Conservation (phyloP, 2,797 vertebrate genomes). For the Rallus crepitans region DNA sequence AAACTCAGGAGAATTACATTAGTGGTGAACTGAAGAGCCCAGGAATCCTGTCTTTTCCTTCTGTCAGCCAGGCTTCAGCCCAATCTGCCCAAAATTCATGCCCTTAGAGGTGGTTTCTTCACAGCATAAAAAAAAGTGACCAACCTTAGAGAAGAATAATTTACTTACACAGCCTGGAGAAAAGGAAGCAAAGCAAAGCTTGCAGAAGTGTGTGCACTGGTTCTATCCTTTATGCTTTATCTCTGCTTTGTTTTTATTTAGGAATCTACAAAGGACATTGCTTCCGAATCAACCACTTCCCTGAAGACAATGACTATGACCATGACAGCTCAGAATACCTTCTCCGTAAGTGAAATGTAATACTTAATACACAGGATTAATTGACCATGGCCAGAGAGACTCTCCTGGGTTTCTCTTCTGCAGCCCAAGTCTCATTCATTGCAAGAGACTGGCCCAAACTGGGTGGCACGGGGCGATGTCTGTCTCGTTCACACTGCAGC, state of each 20-base stretch:
- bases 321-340: conserved; percentile 98
- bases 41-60: not conserved
- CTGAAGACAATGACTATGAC: conserved; percentile 98
- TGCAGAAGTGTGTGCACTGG: not conserved
- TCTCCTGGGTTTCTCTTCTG: not conserved
- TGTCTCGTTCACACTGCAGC: not conserved
- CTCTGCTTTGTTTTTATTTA: conserved; percentile 69
- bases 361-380: rapidly evolving
- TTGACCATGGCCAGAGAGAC: not conserved
- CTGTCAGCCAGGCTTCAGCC: not conserved
- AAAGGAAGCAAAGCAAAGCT: not conserved
- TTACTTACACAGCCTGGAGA: not conserved
- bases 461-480: not conserved
- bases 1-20: not conserved
- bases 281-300: conserved; percentile 98
- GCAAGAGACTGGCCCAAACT: not conserved
- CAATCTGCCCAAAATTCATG: not conserved
- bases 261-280: conserved; percentile 96
- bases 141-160: not conserved
- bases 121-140: not conserved
- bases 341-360: conserved; percentile 88
- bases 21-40: not conserved
- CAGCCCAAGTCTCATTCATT: not conserved
- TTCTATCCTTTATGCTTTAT: not conserved
- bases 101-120: not conserved